Evolutionary conservation across 2,888 invertebrate species (phyloP), one percentile per base, ranked within the genome.

Genomic region (Drosophila barbarae): DNA sequence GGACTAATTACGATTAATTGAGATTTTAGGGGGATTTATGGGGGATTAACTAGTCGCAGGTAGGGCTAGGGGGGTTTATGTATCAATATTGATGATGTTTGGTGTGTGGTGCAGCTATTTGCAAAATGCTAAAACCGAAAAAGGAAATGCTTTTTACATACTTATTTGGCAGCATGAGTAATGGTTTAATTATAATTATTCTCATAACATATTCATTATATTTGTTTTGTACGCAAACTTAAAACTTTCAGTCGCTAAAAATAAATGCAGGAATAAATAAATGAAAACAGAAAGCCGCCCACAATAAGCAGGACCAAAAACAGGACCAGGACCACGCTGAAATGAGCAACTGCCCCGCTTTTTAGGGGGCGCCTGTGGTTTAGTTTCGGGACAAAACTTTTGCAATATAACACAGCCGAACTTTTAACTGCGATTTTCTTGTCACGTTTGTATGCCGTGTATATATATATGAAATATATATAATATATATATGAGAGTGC

Each of bases 401-500:
- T 66, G 76, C 76, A 85, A 82, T 85, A 77, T 78, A 64, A 70
- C 63, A 61, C 39, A 39, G 30, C 46, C 21, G 21, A 78, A 85
- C 77, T 65, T 85, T 85, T 55, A 67, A 52, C 76, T 76, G 75
- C 72, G 84, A 79, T 80, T 86, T 87, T 84, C 84, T 81, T 80
- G 73, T 69, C 79, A 74, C 67, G 78, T 76, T 71, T 65, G 63
- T 49, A 61, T 71, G 59, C 70, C 71, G 12, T 46, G 72, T 72
- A 61, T 63, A 68, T 73, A 49, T 36, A 23, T 30, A 36, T 35
- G 28, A 23, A 8, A 10, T 2, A 7, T 39, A 39, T 39, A 30
- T 8, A 15, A 15, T 18, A 26, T 42, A 39, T 59, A 59, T 41
- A 21, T 41, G 69, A 67, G 26, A 32, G 32, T 38, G 39, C 53